Evolutionary conservation across 2,888 invertebrate species (phyloP).

Genomic region (Pseudococcus viburni): DNA sequence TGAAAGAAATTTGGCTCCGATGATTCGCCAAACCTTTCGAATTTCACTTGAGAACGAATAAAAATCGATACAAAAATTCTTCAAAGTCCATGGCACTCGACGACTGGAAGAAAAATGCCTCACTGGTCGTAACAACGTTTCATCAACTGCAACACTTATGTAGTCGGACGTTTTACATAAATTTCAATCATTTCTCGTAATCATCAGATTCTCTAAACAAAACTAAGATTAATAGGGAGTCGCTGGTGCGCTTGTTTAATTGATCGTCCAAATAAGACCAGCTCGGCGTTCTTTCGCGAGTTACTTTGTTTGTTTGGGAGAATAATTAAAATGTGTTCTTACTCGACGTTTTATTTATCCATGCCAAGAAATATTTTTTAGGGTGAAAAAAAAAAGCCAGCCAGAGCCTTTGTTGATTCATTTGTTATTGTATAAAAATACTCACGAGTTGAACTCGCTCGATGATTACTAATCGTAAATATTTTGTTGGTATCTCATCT

Average conservation of each 20-base stretch:
- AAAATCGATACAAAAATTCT: background rate
- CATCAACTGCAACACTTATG: background rate
- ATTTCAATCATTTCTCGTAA: slow-evolving; percentile 30
- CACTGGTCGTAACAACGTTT: background rate
- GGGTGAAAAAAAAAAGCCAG: slow-evolving; percentile 3
- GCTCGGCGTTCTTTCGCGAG: background rate
- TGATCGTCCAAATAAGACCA: slow-evolving; percentile 4
- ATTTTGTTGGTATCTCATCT: slow-evolving; percentile 20
- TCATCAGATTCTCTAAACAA: slow-evolving; percentile 7
- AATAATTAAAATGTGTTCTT: slow-evolving; percentile 3
- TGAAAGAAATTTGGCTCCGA: background rate
- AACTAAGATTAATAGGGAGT: slow-evolving; percentile 10
- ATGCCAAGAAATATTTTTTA: slow-evolving; percentile 18
- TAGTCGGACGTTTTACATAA: slow-evolving; percentile 29
- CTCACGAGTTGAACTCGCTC: background rate
- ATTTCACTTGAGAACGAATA: background rate
- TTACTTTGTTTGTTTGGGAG: slow-evolving; percentile 13
- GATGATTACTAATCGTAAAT: slow-evolving; percentile 27
- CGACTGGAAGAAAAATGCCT: slow-evolving; percentile 9
- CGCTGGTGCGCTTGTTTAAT: background rate
- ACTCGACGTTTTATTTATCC: slow-evolving; percentile 12
- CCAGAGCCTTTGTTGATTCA: slow-evolving; percentile 24
- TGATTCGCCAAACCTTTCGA: background rate
- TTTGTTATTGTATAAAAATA: slow-evolving; percentile 1
- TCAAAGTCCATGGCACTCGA: background rate